A percentile compares a stretch with the other conserved stretches of the same genome.
Conservation (phyloP, 2,888 invertebrate genomes). For the Argynnis bischoffii region DNA sequence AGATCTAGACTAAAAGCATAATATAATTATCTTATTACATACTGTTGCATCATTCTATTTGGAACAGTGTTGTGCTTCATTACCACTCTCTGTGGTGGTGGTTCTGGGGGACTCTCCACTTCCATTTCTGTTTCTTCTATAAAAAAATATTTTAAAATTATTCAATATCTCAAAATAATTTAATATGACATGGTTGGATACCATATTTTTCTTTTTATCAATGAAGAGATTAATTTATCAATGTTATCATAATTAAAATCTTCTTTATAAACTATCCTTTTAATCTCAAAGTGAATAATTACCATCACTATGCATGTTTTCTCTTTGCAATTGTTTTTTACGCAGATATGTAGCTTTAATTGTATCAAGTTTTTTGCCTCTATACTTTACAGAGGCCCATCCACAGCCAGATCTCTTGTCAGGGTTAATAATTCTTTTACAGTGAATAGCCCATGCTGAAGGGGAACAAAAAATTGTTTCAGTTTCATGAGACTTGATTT, state of each 20-base stretch:
- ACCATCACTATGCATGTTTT: slow-evolving; percentile 79
- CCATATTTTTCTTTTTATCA: too few relatives aligned
- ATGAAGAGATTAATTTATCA: too few relatives aligned
- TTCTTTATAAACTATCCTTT: too few relatives aligned
- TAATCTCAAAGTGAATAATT: slow-evolving; percentile 28
- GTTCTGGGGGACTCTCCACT: slow-evolving; percentile 82
- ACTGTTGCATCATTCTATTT: slow-evolving; percentile 90
- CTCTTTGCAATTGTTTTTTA: slow-evolving; percentile 84
- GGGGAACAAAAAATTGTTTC: slow-evolving; percentile 94
- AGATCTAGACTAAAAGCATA: not conserved
- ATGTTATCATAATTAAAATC: too few relatives aligned
- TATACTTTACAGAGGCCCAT: slow-evolving; percentile 95
- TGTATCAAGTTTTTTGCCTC: slow-evolving; percentile 92
- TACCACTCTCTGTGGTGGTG: slow-evolving; percentile 85
- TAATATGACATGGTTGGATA: too few relatives aligned
- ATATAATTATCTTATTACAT: slow-evolving; percentile 59
- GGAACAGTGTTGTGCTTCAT: slow-evolving; percentile 89
- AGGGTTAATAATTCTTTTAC: slow-evolving; percentile 94
- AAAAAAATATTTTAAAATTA: slow-evolving; percentile 38
- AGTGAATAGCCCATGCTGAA: slow-evolving; percentile 96
- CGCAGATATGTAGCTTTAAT: slow-evolving; percentile 93
- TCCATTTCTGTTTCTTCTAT: slow-evolving; percentile 83
- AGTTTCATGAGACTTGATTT: slow-evolving; percentile 94
- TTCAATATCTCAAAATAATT: too few relatives aligned
- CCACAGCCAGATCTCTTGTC: slow-evolving; percentile 96